Base-by-base conservation (phyloP, 2,888 invertebrate genomes). In the Gryllus longicercus region DNA sequence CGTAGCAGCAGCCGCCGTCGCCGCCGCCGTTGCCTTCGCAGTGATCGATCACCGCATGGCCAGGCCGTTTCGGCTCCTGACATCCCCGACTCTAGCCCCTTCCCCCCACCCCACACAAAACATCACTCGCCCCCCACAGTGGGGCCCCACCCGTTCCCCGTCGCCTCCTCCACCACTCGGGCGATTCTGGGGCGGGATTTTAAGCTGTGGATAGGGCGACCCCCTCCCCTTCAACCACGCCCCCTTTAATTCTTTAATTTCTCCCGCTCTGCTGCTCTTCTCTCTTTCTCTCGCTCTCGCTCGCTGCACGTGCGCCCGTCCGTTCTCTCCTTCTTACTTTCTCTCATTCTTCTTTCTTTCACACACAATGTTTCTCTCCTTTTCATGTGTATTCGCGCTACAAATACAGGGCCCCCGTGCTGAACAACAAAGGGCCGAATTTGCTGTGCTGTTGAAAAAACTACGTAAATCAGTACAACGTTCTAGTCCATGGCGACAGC, bases 391-490 rank as follows among this genome's bases (percentile, higher is more conserved):
- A 63, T 63, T 63, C 63, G 63, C 63, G 63, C 14, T 63, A 63
- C 63, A 18, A 18, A 18, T n/a, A 14, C 14, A 18, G 16, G 63
- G 11, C 63, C 63, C n/a, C 10, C 63, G 63, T 11, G 63, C 63
- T 18, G n/a, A 63, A 63, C 63, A 38, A 38, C 38, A 4, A 8
- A 63, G 63, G 63, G 63, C 63, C 63, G n/a, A 63, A 63, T 18
- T 63, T 63, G 63, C 63, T 63, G 63, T 63, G n/a, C 63, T 63
- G 63, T 63, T 63, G 63, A n/a, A 63, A 38, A 38, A n/a, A 63
- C n/a, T n/a, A 63, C 16, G n/a, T 63, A 11, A 63, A 63, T 38
- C 38, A 38, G 38, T 38, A 38, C 38, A 63, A 63, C 5, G n/a
- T 63, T 63, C 63, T 63, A 63, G 63, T 63, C 63, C 63, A 63